phyloP scores from a whole-genome alignment of 2,113 vertebrate species.

The Odontesthes bonariensis region DNA sequence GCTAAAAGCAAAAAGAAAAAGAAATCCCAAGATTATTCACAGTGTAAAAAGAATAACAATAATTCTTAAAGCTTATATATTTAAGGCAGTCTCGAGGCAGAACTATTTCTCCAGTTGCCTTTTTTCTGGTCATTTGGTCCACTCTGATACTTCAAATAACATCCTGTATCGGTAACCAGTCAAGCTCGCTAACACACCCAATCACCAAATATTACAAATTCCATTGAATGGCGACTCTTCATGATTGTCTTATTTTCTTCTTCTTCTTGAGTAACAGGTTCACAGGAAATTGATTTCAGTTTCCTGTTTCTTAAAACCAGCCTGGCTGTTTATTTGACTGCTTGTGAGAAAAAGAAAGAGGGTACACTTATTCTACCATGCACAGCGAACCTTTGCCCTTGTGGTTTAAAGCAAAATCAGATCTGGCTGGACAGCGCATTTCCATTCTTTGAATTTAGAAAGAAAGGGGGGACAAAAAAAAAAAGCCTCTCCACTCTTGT shows the following conservation, averaged over 20 bases:
- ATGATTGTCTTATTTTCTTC: neutral
- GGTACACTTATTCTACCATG: constrained; percentile 18
- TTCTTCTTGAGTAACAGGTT: constrained; percentile 62
- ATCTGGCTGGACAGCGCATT: constrained; percentile 24
- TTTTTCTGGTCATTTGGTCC: too few species aligned
- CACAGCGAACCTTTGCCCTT: constrained; percentile 28
- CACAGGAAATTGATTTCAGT: constrained; percentile 62
- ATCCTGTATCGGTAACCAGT: too few species aligned
- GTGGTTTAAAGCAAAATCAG: constrained; percentile 16
- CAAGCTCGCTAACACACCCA: neutral
- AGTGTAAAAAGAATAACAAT: too few species aligned
- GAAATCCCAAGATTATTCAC: too few species aligned
- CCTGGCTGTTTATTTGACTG: neutral
- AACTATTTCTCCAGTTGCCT: too few species aligned
- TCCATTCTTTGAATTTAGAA: constrained; percentile 44
- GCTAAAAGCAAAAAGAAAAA: too few species aligned
- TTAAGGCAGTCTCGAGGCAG: too few species aligned
- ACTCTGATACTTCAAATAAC: too few species aligned
- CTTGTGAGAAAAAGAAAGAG: constrained; percentile 14
- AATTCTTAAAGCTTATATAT: too few species aligned
- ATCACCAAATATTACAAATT: neutral
- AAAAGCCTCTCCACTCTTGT: constrained; percentile 38
- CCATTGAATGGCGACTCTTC: neutral
- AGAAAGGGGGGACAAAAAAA: constrained; percentile 4
- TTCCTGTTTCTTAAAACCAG: constrained; percentile 56